Evolutionary conservation across 2,888 invertebrate genomes (phyloP), one percentile per base, ranked within the genome.

Genomic region (Phaonia tiefii): DNA sequence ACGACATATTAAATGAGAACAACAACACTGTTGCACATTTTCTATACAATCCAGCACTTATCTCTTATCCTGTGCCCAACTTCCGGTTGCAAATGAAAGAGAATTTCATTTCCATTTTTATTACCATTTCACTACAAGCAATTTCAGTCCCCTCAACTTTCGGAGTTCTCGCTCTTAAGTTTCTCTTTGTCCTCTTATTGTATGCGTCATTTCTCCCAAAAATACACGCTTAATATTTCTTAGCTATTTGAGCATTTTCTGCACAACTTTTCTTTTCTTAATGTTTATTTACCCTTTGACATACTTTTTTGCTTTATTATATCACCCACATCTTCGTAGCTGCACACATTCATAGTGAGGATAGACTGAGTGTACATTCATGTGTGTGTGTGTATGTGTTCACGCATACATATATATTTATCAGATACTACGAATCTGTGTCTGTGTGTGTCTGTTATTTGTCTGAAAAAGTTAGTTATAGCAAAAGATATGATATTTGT

Each of bases 241-340:
- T 31, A 5, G 3, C 3, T 8, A 31, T 31, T 3, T 31, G 31
- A 31, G 8, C 3, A 31, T 51, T 20, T 54, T 25, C 13, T 54
- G 54, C 54, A 13, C 4, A 49, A 49, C 49, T 8, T 63, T 60
- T 20, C 63, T 63, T 63, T 17, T 13, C 37, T 60, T 22, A 17
- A 44, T 81, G 54, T 78, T 75, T 81, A 78, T 79, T 75, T 75
- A 78, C 79, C 75, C 75, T 81, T 75, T 81, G 81, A 81, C 81
- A 81, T 69, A 81, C 78, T 74, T 80, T 81, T 81, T 78, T 75
- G 75, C 42, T 69, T 75, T 75, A 72, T 63, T 42, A 63, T 63
- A 13, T 63, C 42, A 63, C 63, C 63, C 63, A 63, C 63, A 63
- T 63, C 63, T 63, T 63, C 42, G 42, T 42, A 63, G 37, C 20